Evolutionary conservation across 2,113 vertebrate species (phyloP).

Genomic region (Phalacrocorax pelagicus): DNA sequence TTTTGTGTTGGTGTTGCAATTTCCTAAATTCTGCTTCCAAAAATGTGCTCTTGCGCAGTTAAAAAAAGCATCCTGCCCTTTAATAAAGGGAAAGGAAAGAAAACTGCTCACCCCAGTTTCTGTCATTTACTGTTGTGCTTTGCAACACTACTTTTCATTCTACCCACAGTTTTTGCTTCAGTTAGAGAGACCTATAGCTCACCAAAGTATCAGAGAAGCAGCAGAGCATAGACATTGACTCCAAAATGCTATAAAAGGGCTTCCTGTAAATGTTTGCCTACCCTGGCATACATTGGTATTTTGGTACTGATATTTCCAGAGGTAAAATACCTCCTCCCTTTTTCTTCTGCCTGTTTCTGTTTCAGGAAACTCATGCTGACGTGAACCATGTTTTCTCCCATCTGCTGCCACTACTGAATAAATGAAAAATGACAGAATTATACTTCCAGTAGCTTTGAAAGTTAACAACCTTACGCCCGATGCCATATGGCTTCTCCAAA

Average conservation of each 20-base stretch:
- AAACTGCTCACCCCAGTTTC: neutral
- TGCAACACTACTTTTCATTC: neutral
- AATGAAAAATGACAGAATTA: slow-evolving; percentile 74
- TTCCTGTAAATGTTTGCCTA: neutral
- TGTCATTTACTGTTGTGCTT: neutral
- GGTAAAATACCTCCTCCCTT: slow-evolving; percentile 58
- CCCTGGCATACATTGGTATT: neutral
- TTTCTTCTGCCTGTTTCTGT: slow-evolving; percentile 58
- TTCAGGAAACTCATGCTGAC: slow-evolving; percentile 68
- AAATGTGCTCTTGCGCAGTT: neutral
- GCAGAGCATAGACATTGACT: neutral
- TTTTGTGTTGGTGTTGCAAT: neutral
- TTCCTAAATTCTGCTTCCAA: slow-evolving; percentile 2
- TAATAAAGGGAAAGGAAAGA: neutral
- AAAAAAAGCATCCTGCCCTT: neutral
- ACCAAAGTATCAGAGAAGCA: neutral
- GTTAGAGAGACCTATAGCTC: neutral
- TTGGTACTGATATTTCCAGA: slow-evolving; percentile 55
- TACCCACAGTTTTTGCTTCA: neutral
- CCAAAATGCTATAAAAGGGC: neutral
- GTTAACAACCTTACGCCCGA: slow-evolving; percentile 65
- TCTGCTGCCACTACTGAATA: slow-evolving; percentile 65
- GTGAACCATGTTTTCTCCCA: slow-evolving; percentile 71
- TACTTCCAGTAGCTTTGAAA: slow-evolving; percentile 68
- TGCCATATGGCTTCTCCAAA: slow-evolving; percentile 69